Percentiles rank a stretch among this genome's conserved stretches.
These are phyloP conservation scores for Chloroceryle inda DNA, from an alignment of 2,797 vertebrate species.

Conservation along the genomic window DNA sequence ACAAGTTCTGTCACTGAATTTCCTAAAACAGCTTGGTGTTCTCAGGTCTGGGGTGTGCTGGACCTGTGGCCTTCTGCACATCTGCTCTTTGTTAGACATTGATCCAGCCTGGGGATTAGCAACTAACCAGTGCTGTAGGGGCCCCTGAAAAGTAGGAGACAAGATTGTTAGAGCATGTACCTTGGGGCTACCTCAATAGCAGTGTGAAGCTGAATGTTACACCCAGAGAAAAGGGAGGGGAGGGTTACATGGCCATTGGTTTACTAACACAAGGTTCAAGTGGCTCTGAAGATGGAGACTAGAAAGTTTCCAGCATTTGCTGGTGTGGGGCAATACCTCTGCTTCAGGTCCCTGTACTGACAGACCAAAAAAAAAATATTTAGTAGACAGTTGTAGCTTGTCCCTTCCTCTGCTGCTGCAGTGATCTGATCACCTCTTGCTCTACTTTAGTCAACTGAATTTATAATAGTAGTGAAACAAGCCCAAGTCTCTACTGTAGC, in stretches of 20 bases:
- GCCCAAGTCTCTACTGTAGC: constrained; percentile 25
- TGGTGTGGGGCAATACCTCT: neutral
- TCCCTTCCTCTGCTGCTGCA: neutral
- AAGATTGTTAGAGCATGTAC: neutral
- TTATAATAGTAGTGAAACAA: constrained; percentile 56
- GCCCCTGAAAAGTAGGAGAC: neutral
- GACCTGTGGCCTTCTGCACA: neutral
- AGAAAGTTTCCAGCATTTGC: neutral
- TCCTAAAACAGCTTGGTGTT: neutral
- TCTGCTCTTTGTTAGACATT: neutral
- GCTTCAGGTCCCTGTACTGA: neutral
- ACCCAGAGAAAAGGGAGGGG: neutral
- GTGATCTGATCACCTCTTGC: neutral
- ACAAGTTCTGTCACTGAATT: neutral
- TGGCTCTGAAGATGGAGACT: neutral
- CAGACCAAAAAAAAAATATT: neutral
- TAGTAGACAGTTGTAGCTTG: neutral
- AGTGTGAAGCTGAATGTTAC: neutral
- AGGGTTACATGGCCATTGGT: neutral
- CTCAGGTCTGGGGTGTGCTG: neutral
- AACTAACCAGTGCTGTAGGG: neutral
- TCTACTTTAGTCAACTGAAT: constrained; percentile 70
- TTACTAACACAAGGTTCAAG: neutral
- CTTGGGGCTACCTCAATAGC: neutral
- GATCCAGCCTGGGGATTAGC: neutral